Evolutionary conservation across 92 coral and sea anemone genomes (phyloP), one percentile per base, ranked within the genome.

Genomic region (Montipora capitata): DNA sequence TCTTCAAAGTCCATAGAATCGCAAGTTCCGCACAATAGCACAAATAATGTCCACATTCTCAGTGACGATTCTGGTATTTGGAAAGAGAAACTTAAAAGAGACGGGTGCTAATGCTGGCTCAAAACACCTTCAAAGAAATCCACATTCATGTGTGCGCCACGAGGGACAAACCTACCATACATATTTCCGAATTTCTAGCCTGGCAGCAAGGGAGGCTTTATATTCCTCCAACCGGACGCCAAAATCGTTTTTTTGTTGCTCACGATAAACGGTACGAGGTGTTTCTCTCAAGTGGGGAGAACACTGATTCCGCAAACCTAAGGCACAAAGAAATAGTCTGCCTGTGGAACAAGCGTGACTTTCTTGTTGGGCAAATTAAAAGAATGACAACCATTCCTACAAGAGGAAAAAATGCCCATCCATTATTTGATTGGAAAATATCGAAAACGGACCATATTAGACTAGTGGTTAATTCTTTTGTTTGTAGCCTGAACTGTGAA

Each of bases 211-310:
- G 70, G 39, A 35, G 20, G 70, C 70, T 65, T 65, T 65, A 63
- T 63, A 63, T 69, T 69, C 75, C 75, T 69, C 40, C 75, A 69
- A 69, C 75, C 75, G 75, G 75, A 69, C 75, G 75, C 75, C 57
- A 51, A 51, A 51, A 51, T 51, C 57, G 57, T 51, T 51, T 27
- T 18, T 69, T 69, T 38, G 49, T 69, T 69, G 75, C 75, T 69
- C 75, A 69, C 49, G 75, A 69, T 69, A 69, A 69, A 69, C 51
- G 75, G 12, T 69, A 69, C 75, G 75, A 51, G 57, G 57, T 51
- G 57, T 51, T 51, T 1, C 57, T 51, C 57, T 51, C 57, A 51
- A 51, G 57, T 51, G 57, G 57, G 57, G 57, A 51, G 57, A 51
- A 51, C 57, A 51, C 57, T 51, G 57, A 51, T 51, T 40, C 45